Conservation (phyloP, 2,797 vertebrate genomes). For the Sciurus vulgaris region DNA sequence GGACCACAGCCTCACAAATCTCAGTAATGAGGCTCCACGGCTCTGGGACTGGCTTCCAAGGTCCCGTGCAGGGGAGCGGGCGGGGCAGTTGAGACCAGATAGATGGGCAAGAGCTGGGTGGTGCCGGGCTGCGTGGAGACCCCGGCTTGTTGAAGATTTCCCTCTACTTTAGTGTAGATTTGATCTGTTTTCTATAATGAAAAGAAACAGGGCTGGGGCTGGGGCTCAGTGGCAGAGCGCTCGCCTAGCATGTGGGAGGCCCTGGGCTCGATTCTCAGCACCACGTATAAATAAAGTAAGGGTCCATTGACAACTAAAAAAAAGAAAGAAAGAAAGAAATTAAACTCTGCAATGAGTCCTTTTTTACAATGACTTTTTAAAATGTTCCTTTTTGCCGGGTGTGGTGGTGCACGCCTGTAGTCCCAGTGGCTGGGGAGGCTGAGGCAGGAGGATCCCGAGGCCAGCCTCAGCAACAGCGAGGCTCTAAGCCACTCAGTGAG, state of each 20-base stretch:
- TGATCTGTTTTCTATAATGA: conserved; percentile 8
- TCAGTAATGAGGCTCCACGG: neutral
- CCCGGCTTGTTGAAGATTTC: neutral
- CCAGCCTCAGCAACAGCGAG: no score
- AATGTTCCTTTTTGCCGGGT: neutral
- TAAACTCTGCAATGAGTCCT: conserved; percentile 35
- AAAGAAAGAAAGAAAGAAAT: neutral
- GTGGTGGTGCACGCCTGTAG: fast-evolving
- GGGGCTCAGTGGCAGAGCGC: no score
- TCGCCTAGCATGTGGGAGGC: no score
- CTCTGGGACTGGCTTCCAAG: conserved; percentile 65
- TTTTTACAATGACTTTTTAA: conserved; percentile 51
- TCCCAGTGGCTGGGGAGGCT: no score
- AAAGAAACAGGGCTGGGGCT: no score
- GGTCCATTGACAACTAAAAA: no score
- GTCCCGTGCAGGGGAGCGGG: neutral
- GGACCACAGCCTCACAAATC: neutral
- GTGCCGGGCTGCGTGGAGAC: neutral
- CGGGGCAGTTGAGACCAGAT: conserved; percentile 51
- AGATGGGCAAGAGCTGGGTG: neutral
- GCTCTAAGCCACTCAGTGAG: no score
- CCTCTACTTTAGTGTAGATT: conserved; percentile 43
- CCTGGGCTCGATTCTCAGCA: no score
- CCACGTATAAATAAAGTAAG: no score
- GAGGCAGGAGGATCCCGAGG: no score